Evolutionary conservation across 2,113 vertebrate genomes (phyloP), one percentile per base, ranked within the genome.

Genomic region (Atherinomorus stipes): DNA sequence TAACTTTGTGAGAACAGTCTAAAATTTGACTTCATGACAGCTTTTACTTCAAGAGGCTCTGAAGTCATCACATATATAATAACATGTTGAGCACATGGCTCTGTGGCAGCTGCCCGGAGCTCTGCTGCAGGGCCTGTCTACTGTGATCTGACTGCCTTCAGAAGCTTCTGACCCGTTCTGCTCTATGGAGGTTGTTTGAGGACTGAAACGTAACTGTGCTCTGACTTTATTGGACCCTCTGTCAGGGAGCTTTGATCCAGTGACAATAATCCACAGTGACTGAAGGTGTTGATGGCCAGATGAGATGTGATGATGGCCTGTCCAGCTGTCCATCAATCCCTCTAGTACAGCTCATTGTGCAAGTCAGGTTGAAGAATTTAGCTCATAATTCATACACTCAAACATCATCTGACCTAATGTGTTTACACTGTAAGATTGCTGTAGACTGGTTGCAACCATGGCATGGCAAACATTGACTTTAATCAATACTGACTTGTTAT

Each of bases 151-250:
- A 28, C 64, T 51, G 26, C 72, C 28, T 61, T 82, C 56, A 68
- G n/a, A 76, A 53, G 51, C 51, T 49, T 71, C 78, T 87, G 85
- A 83, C 71, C 87, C 59, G 50, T 52, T 65, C 61, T 56, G 47
- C 57, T 47, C 44, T 64, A 12, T 54, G 53, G 38, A 54, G 25
- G 12, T 57, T 34, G 47, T 45, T 60, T 50, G n/a, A 83, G 45
- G 56, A 58, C 54, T 18, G 60, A 65, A 58, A 68, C 57, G 42
- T 44, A 47, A 50, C 66, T 28, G 54, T 54, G 42, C 51, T 64
- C 52, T n/a, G 72, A 82, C 68, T 74, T 69, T n/a, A 49, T 19
- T 61, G n/a, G 26, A 63, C 26, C 21, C 71, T 62, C 49, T 74
- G 49, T 75, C 47, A 47, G 40, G 26, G 74, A 76, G 65, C 71